Base-by-base conservation (phyloP, 2,797 vertebrate species). In the Scarus forsteni region DNA sequence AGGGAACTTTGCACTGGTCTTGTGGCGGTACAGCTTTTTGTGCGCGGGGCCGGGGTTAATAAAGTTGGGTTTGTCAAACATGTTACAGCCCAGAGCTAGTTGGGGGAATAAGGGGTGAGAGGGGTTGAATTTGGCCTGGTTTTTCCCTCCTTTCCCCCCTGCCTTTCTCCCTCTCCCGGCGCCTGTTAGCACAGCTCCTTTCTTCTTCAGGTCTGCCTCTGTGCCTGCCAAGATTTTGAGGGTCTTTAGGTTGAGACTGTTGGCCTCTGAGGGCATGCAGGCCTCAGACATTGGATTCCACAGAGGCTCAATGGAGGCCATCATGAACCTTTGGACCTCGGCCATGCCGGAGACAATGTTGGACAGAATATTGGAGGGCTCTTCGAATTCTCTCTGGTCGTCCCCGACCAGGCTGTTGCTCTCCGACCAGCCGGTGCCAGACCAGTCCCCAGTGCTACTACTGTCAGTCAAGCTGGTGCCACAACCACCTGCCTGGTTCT, bases 11-110 rank as follows among this genome's bases (percentile, higher is more conserved):
- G 97, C 96, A 90, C 97, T 99, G 86, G 97, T 97, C 96, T 99
- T 99, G 92, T 99, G 98, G 87, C 98, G 97, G 91, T 99, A 99
- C 87, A 99, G 95, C 94, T 99, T 99, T 97, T 99, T 99, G 95
- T 99, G 98, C 66, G 97, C 97, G 19, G 97, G 98, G 92, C 96
- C 96, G 73, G 97, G 97, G 94, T 96, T 96, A 92, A 96, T 97
- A 93, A 97, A 94, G 92, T 96, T 97, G 93, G 96, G 96, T 94
- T 99, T 99, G 91, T 99, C 97, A 90, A 97, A 97, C 96, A 99
- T 96, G 80, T 95, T 92, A 86, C 95, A 98, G 63, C 95, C 96
- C 53, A 96, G 85, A n/a, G 95, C 92, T 58, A 96, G 94, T 78
- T 96, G 96, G 84, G 96, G 95, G 86, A 91, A 95, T 45, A 94